A percentile compares a stretch with the other conserved stretches of the same genome.
These are phyloP conservation scores for Sweltsa coloradensis DNA, from an alignment of 1,140 invertebrate genomes.

Conservation along the genomic window DNA sequence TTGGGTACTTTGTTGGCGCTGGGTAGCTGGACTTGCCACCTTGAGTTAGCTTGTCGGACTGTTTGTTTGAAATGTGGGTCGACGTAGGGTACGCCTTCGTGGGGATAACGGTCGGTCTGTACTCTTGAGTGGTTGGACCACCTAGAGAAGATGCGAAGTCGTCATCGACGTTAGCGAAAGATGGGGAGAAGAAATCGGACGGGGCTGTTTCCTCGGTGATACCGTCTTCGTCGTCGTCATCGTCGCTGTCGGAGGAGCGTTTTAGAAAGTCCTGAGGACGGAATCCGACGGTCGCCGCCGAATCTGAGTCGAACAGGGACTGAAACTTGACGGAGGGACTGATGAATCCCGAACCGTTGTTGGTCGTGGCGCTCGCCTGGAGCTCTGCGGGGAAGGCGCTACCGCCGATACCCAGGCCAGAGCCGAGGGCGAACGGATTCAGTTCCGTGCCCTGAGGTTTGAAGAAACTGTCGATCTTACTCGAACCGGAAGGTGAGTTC, in stretches of 20 bases:
- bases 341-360: slow-evolving; percentile 7
- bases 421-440: not conserved
- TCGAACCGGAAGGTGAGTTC: not conserved
- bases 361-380: not conserved
- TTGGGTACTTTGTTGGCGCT: too few species aligned
- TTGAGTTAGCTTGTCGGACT: too few species aligned
- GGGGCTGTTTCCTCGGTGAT: not conserved
- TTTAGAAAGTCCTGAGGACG: slow-evolving; percentile 10
- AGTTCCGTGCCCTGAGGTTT: not conserved
- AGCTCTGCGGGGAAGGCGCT: not conserved
- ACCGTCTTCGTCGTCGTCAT: slow-evolving; percentile 5
- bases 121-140: too few species aligned
- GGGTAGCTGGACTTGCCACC: too few species aligned
- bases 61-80: too few species aligned
- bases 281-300: slow-evolving; percentile 2
- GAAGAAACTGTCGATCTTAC: not conserved
- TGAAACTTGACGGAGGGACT: slow-evolving; percentile 7
- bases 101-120: too few species aligned
- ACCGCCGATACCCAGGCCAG: not conserved
- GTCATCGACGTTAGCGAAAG: not conserved
- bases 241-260: not conserved
- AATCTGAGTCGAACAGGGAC: slow-evolving; percentile 7
- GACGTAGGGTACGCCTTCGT: too few species aligned
- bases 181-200: slow-evolving; percentile 1
- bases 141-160: too few species aligned